These are phyloP conservation scores for Oxyruncus cristatus DNA, from an alignment of 2,113 vertebrate genomes.

Conservation along the genomic window DNA sequence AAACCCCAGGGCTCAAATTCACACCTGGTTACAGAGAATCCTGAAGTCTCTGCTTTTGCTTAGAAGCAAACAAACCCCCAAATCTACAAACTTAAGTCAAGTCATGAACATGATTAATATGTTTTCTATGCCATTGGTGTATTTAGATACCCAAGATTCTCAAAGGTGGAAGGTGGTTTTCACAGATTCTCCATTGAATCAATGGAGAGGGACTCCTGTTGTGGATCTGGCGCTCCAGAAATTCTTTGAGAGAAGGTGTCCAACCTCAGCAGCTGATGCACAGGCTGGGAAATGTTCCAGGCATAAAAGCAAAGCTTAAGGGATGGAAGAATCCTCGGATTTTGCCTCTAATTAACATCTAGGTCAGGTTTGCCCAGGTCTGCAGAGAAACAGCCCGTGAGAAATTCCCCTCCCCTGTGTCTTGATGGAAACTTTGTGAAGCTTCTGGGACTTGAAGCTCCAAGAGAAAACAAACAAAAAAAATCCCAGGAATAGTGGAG, in stretches of 20 bases:
- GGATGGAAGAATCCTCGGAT: neutral
- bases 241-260: neutral
- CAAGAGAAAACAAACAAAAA: neutral
- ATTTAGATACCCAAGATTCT: neutral
- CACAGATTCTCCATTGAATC: neutral
- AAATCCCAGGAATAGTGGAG: neutral
- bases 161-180: neutral
- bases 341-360: neutral
- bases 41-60: neutral
- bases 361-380: neutral
- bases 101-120: neutral
- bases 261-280: neutral
- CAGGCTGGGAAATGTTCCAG: neutral
- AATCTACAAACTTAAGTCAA: neutral
- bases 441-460: neutral
- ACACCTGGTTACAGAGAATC: neutral
- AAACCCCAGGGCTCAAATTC: neutral
- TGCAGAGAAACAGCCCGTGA: neutral
- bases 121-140: neutral
- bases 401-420: neutral
- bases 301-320: neutral
- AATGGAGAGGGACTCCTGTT: neutral
- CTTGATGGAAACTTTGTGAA: neutral
- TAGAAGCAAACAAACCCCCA: neutral
- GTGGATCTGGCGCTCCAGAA: neutral